Evolutionary conservation across 2,797 vertebrate genomes (phyloP).

Genomic region (Serranus cabrilla): DNA sequence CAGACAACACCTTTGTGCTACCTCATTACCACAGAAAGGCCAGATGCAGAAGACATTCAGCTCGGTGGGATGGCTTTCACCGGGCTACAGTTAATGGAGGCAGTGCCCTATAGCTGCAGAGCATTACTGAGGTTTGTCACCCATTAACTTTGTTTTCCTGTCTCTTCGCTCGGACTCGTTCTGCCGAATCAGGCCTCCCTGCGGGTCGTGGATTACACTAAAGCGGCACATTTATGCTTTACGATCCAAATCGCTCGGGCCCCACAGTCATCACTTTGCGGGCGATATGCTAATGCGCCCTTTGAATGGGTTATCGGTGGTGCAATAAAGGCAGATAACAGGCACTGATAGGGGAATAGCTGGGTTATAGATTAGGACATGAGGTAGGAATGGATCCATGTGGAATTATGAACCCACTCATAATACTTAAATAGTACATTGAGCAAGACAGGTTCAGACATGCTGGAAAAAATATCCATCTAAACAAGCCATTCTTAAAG

Average conservation of each 20-base stretch:
- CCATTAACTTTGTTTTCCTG: conserved; percentile 70
- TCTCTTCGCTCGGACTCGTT: conserved; percentile 33
- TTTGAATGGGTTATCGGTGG: conserved; percentile 65
- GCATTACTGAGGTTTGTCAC: conserved; percentile 48
- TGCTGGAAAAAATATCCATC: not conserved
- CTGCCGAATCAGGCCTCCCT: conserved; percentile 27
- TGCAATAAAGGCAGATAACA: conserved; percentile 66
- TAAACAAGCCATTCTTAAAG: not conserved
- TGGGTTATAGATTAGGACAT: conserved; percentile 46
- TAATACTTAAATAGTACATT: conserved; percentile 29
- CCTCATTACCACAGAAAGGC: conserved; percentile 43
- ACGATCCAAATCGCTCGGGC: conserved; percentile 38
- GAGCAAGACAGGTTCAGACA: conserved; percentile 1
- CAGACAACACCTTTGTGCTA: conserved; percentile 8
- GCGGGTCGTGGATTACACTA: conserved; percentile 43
- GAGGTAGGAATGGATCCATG: conserved; percentile 36
- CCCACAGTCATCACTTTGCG: conserved; percentile 39
- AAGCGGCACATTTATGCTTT: conserved; percentile 61
- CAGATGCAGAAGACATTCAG: conserved; percentile 29
- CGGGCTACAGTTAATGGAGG: conserved; percentile 49
- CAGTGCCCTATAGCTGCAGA: conserved; percentile 44
- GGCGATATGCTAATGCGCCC: conserved; percentile 70
- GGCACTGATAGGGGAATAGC: conserved; percentile 31
- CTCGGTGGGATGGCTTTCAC: conserved; percentile 37
- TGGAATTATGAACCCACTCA: conserved; percentile 34